These are phyloP conservation scores for Bombus balteatus DNA, from an alignment of 1,140 invertebrate genomes.

Conservation along the genomic window DNA sequence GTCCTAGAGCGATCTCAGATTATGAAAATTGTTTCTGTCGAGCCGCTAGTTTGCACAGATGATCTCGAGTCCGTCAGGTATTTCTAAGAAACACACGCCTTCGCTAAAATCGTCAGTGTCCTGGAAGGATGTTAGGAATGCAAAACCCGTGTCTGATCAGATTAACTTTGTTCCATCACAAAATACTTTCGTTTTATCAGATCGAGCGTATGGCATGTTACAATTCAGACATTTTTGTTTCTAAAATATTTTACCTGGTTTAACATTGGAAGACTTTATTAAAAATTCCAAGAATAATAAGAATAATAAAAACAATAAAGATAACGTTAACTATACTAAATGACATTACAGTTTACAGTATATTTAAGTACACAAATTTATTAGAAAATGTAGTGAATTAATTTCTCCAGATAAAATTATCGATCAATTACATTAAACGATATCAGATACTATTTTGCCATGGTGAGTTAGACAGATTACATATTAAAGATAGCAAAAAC, in stretches of 20 bases:
- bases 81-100: constrained; percentile 45
- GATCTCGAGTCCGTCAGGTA: background rate
- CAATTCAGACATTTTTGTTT: too few relatives aligned
- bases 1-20: constrained; percentile 65
- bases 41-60: constrained; percentile 36
- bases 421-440: background rate
- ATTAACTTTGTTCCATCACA: background rate
- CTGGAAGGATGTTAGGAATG: constrained; percentile 35
- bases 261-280: background rate
- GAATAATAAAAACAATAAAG: background rate
- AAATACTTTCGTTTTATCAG: background rate
- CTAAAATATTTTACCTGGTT: too few relatives aligned
- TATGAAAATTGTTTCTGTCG: constrained; percentile 66
- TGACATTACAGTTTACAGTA: background rate
- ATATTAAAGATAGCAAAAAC: background rate
- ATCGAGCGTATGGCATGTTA: background rate
- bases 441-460: background rate
- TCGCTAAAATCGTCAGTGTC: constrained; percentile 35
- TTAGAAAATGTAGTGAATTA: background rate
- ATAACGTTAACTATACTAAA: background rate
- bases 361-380: background rate
- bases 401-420: background rate
- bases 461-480: background rate
- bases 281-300: background rate
- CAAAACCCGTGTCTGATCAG: background rate